Evolutionary conservation across 2,888 invertebrate species (phyloP), one percentile per base, ranked within the genome.

Genomic region (Ennomos erosarius): DNA sequence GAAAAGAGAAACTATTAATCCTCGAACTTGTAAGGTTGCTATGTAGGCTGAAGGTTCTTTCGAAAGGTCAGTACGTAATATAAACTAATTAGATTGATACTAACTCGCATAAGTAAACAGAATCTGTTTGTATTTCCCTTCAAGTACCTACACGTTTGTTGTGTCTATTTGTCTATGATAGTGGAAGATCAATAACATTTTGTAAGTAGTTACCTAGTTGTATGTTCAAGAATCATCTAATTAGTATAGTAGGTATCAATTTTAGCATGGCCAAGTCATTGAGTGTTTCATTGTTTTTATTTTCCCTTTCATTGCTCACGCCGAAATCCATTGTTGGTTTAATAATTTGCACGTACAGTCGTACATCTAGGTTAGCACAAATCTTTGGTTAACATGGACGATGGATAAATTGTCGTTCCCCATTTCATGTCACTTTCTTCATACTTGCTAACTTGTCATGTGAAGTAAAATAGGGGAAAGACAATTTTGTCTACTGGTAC

Each of bases 1-100:
- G 80, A 10, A 91, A 92, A 33, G 34, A n/a, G 55, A 52, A 10
- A 43, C 38, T 43, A 33, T 34, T 39, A 42, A 35, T 12, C 44
- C 36, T 52, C 10, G 47, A 35, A 43, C 42, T 10, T 11, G 37
- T 56, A 42, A 55, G 42, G 48, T 48, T 16, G 12, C 36, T 13
- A 4, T 44, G 36, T 1, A 34, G 2, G 38, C 33, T 44, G 10
- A 10, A 55, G 45, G 40, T 50, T 58, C 50, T 35, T 26, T 34
- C 12, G 49, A 57, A 62, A 59, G 64, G 61, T 58, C 53, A 63
- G 49, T 12, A n/a, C 34, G 33, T 42, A 36, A 10, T 10, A 8
- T 40, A 37, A 43, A 33, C 40, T 50, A 59, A 54, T 50, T 50
- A 46, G 35, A 39, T 26, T 26, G 26, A 34, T 50, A 40, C 53